Base-by-base conservation (phyloP, 2,888 invertebrate species). In the Nyleta sp. region DNA sequence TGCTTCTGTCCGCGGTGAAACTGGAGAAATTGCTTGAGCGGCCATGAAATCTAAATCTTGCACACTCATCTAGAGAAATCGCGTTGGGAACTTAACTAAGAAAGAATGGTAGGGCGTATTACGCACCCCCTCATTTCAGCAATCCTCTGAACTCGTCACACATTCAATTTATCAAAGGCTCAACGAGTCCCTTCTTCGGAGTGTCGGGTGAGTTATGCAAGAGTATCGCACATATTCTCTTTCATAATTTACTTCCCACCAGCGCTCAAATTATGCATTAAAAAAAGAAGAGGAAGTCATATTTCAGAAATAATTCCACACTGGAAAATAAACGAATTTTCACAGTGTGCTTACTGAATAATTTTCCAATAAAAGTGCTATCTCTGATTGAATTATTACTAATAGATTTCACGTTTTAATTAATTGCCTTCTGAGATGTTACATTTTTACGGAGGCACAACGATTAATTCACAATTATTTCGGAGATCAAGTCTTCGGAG, bases 131-230 rank as follows among this genome's bases (percentile, higher is more conserved):
- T 85, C 85, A 86, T 88, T 88, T 84, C 83, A 81, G 79, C 82
- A 85, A 87, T 88, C 86, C 86, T 83, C 84, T 78, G 84, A 86
- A 86, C 86, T 88, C 86, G 85, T 89, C 86, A 84, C 84, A 84
- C 86, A 75, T 87, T 85, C 89, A 88, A 89, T 89, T 89, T 88
- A 84, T 88, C 87, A 88, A 79, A 76, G 84, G 79, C 81, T 86
- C 78, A 80, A 80, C 67, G 57, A 68, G 46, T 64, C 70, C 76
- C 76, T 64, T 53, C 70, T 71, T 74, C 55, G 50, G 62, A 67
- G 52, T 60, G 59, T 73, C 70, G 46, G 13, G 18, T 35, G 55
- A 70, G 74, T 65, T 74, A 71, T 60, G 55, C 71, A 59, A 57
- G 28, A 70, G 71, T 71, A 76, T 71, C 33, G 65, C 70, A 73